Evolutionary conservation across 2,888 invertebrate species (phyloP).

Genomic region (Colostygia pectinataria): DNA sequence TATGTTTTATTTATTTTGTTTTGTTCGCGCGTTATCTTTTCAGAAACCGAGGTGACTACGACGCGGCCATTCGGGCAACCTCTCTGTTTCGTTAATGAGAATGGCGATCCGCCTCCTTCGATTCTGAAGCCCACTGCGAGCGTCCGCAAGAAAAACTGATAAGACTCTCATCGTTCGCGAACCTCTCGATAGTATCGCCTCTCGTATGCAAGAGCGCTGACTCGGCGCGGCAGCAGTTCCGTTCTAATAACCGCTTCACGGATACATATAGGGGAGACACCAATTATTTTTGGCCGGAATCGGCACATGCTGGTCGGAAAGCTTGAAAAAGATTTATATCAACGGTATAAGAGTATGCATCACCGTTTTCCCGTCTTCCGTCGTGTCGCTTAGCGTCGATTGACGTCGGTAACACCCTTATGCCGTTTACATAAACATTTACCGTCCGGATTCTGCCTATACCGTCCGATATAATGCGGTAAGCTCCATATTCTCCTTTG

Average conservation of each 20-base stretch:
- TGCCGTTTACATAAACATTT: no score
- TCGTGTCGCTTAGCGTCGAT: no score
- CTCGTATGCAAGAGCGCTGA: constrained; percentile 59
- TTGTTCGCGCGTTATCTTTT: constrained; percentile 66
- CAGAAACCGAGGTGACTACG: constrained; percentile 82
- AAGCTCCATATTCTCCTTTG: constrained; percentile 50
- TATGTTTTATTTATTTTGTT: constrained; percentile 67
- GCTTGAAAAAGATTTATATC: no score
- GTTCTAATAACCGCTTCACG: constrained; percentile 64
- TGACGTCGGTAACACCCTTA: no score
- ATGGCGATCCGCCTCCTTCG: constrained; percentile 79
- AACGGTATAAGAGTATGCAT: no score
- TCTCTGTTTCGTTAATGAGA: constrained; percentile 85
- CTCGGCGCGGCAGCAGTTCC: constrained; percentile 57
- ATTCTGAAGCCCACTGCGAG: constrained; percentile 79
- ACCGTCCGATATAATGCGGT: no score
- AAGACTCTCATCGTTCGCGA: constrained; percentile 48
- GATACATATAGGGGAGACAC: constrained; percentile 45
- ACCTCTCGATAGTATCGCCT: constrained; percentile 55
- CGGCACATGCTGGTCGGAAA: no score
- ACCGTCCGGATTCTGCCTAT: no score
- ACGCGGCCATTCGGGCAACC: constrained; percentile 91
- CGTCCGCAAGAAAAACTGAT: constrained; percentile 80
- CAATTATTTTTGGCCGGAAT: no score
- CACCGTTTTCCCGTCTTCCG: no score